Percentiles rank a stretch among this genome's conserved stretches.
phyloP scores from a whole-genome alignment of 2,113 vertebrate genomes.

The Isurus oxyrinchus region DNA sequence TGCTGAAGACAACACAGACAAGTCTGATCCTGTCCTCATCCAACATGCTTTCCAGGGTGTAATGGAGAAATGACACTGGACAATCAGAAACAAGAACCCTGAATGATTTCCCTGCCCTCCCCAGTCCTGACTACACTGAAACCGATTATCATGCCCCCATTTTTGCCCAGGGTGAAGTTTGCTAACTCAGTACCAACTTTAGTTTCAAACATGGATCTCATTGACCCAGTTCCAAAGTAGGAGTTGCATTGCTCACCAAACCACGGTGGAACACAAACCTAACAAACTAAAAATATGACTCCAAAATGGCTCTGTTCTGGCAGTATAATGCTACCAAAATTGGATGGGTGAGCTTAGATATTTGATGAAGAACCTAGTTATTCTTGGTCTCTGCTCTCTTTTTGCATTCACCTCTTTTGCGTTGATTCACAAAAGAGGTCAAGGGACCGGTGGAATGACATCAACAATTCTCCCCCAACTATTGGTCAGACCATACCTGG shows the following conservation, averaged over 20 bases:
- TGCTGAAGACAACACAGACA: background rate
- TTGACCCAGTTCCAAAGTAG: background rate
- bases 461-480: background rate
- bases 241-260: background rate
- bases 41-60: background rate
- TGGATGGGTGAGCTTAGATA: background rate
- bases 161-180: background rate
- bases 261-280: background rate
- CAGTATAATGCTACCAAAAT: background rate
- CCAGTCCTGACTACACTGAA: background rate
- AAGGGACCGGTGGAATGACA: background rate
- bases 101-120: background rate
- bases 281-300: background rate
- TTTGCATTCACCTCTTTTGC: background rate
- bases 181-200: background rate
- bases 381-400: background rate
- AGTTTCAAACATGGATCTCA: background rate
- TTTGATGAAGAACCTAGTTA: background rate
- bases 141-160: background rate
- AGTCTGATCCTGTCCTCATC: background rate
- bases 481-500: no score
- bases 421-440: background rate
- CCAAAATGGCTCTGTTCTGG: background rate
- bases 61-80: background rate
- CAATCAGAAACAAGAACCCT: background rate